phyloP scores from a whole-genome alignment of 1,140 invertebrate species.

The Habropoda laboriosa region DNA sequence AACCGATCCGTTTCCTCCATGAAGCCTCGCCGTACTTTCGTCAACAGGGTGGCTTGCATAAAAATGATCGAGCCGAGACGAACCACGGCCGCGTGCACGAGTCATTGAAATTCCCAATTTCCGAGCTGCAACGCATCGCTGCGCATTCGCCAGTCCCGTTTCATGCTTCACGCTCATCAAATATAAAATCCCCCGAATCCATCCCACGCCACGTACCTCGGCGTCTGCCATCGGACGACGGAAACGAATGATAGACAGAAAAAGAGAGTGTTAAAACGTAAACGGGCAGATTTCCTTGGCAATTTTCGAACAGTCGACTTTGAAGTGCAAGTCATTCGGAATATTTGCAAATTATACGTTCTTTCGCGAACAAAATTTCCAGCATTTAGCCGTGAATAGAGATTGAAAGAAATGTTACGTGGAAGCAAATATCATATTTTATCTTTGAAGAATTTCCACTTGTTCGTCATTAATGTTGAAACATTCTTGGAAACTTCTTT shows the following conservation, averaged over 20 bases:
- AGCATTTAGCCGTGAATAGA: too few species aligned
- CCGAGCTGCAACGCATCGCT: constrained; percentile 49
- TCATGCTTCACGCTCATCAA: constrained; percentile 53
- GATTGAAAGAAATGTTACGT: too few species aligned
- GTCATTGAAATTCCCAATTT: constrained; percentile 63
- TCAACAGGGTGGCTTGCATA: neutral
- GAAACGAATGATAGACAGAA: too few species aligned
- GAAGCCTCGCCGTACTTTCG: neutral
- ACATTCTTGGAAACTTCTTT: too few species aligned
- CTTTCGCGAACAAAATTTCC: too few species aligned
- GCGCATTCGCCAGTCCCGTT: constrained; percentile 45
- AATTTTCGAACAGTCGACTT: too few species aligned
- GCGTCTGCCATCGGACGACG: neutral
- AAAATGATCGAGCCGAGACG: constrained; percentile 27
- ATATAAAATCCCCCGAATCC: constrained; percentile 59
- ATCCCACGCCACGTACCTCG: constrained; percentile 21
- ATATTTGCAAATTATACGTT: too few species aligned
- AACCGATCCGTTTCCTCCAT: neutral
- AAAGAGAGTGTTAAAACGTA: neutral
- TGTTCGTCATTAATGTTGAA: too few species aligned
- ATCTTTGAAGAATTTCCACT: too few species aligned
- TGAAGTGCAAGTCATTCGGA: too few species aligned
- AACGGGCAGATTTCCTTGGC: too few species aligned
- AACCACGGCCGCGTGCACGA: neutral
- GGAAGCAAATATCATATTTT: too few species aligned